Base-by-base conservation (phyloP, 2,113 vertebrate genomes). In the Cranoglanis bouderius region DNA sequence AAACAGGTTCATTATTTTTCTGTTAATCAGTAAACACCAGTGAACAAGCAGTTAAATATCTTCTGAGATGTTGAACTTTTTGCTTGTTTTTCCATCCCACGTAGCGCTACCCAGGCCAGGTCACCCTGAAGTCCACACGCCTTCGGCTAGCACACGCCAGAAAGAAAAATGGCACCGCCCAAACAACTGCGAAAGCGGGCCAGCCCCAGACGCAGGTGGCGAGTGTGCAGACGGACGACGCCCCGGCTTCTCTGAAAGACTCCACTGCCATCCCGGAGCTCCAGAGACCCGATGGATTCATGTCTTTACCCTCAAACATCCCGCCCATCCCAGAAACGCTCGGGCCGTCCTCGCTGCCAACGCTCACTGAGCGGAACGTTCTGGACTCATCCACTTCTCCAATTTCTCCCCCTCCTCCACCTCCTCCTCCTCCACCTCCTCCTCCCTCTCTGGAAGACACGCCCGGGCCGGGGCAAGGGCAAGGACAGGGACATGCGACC, bases 51-150 rank as follows among this genome's bases (percentile, higher is more conserved):
- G 49, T 80, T 53, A 6, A 75, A 21, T 35, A n/a, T 78, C 5
- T 35, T 74, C 40, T 18, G 49, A 86, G 46, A 53, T 77, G 6
- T 2, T 86, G 35, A 49, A 38, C 38, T 13, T 19, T 16, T 19
- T 80, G 0, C 29, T 46, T 84, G 8, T 55, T 18, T 67, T 38
- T 82, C 38, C 70, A 46, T 55, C 65, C 6, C 35, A 0, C 72
- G 0, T 92, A 99, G 98, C 97, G 96, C 26, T 98, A 98, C 87
- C 97, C 98, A 4, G 98, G 98, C 46, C 98, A 99, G 94, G 97
- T 99, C 92, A 97, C 97, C 75, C 96, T 99, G 88, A 99, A 98
- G 94, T 98, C 98, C 91, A 97, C 97, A 57, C 96, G 98, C 67
- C 90, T 97, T 87, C 96, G 96, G 0, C 92, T 97, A 89, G 93